Conservation (phyloP, 2,888 invertebrate species). For the Cyclophora punctaria region DNA sequence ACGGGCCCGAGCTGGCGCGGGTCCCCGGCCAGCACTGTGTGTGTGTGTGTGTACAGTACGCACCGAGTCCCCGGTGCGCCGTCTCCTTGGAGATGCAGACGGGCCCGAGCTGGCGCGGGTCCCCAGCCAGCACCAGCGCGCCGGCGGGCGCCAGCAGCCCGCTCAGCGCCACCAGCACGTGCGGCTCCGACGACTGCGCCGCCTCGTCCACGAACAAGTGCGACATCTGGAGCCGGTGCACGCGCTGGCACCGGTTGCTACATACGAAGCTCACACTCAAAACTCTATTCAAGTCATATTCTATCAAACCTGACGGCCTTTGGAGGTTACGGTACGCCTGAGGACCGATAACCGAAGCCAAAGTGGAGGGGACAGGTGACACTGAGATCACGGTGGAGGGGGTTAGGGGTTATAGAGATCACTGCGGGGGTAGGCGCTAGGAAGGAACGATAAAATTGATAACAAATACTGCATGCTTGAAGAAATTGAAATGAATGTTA, state of each 20-base stretch:
- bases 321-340: too few species aligned
- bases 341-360: too few species aligned
- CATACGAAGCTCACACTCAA: not conserved
- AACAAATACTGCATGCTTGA: too few species aligned
- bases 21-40: slow-evolving; percentile 50
- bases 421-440: too few species aligned
- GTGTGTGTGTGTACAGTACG: slow-evolving; percentile 51
- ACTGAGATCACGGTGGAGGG: too few species aligned
- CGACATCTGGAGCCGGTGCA: slow-evolving; percentile 71
- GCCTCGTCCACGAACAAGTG: slow-evolving; percentile 94
- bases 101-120: slow-evolving; percentile 92
- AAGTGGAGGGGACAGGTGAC: too few species aligned
- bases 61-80: slow-evolving; percentile 76
- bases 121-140: slow-evolving; percentile 82
- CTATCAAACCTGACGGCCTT: too few species aligned
- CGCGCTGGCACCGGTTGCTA: slow-evolving; percentile 25
- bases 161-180: slow-evolving; percentile 76
- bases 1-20: too few species aligned
- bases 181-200: slow-evolving; percentile 90
- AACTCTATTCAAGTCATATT: too few species aligned
- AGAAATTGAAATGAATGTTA: too few species aligned
- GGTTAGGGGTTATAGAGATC: too few species aligned
- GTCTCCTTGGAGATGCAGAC: slow-evolving; percentile 80
- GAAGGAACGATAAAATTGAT: too few species aligned
- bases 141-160: slow-evolving; percentile 70